A percentile compares a stretch with the other conserved stretches of the same genome.
Conservation (phyloP, 2,113 vertebrate genomes). For the Heterocephalus glaber region DNA sequence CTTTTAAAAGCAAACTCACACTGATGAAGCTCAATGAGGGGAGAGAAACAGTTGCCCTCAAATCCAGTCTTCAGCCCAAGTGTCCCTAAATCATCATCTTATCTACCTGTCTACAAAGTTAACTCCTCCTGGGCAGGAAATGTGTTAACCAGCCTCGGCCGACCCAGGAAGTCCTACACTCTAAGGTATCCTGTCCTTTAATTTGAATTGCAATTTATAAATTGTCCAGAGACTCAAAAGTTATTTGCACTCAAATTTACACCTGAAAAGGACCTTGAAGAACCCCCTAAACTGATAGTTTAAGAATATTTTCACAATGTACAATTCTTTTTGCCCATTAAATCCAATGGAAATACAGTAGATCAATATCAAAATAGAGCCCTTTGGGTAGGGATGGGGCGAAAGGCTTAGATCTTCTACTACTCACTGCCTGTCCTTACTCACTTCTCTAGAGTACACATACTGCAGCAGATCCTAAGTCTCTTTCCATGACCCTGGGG, state of each 20-base stretch:
- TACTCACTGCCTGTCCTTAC: neutral
- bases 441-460: no score
- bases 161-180: neutral
- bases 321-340: neutral
- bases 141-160: neutral
- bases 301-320: neutral
- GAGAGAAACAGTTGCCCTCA: neutral
- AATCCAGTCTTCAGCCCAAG: neutral
- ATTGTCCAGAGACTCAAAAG: neutral
- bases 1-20: neutral
- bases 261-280: neutral
- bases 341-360: neutral
- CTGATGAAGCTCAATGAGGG: neutral
- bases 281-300: neutral
- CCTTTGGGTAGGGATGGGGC: neutral
- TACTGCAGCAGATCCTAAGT: neutral
- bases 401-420: neutral
- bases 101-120: neutral
- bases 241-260: constrained; percentile 6
- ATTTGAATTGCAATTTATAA: neutral
- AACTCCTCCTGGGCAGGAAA: neutral
- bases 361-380: neutral
- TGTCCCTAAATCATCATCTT: no score
- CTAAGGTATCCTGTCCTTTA: neutral
- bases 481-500: neutral